Conservation (phyloP, 2,797 vertebrate genomes). For the Diglossa cyanea region DNA sequence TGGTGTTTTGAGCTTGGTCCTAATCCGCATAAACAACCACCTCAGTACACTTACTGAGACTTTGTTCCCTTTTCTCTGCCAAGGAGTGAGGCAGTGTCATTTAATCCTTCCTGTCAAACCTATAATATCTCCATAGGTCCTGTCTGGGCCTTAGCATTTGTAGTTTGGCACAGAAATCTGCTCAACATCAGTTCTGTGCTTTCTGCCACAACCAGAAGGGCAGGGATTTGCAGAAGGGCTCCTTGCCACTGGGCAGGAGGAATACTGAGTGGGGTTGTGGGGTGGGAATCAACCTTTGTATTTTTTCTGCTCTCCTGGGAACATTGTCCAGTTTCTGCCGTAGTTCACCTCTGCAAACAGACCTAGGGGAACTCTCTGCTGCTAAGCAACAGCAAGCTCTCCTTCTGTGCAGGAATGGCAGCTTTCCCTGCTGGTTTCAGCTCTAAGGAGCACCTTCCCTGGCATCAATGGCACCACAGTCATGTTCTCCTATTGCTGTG, state of each 20-base stretch:
- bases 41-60: neutral
- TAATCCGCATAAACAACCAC: neutral
- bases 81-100: neutral
- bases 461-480: neutral
- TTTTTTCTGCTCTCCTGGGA: neutral
- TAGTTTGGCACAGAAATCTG: neutral
- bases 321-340: neutral
- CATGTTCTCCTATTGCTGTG: rapidly evolving
- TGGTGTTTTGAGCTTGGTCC: neutral
- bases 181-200: neutral
- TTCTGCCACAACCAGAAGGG: neutral
- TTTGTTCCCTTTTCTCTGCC: neutral
- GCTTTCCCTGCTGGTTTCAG: neutral
- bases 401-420: slow-evolving; percentile 4
- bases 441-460: neutral
- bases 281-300: neutral
- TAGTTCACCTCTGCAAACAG: neutral
- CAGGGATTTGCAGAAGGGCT: neutral
- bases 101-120: neutral
- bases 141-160: neutral
- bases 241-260: neutral
- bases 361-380: slow-evolving; percentile 16
- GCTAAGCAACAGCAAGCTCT: slow-evolving; percentile 55
- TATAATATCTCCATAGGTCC: neutral
- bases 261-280: neutral